Percentiles rank a stretch among this genome's conserved stretches.
These are phyloP conservation scores for Myanophis thanlyinensis DNA, from an alignment of 2,113 vertebrate species.

Conservation along the genomic window DNA sequence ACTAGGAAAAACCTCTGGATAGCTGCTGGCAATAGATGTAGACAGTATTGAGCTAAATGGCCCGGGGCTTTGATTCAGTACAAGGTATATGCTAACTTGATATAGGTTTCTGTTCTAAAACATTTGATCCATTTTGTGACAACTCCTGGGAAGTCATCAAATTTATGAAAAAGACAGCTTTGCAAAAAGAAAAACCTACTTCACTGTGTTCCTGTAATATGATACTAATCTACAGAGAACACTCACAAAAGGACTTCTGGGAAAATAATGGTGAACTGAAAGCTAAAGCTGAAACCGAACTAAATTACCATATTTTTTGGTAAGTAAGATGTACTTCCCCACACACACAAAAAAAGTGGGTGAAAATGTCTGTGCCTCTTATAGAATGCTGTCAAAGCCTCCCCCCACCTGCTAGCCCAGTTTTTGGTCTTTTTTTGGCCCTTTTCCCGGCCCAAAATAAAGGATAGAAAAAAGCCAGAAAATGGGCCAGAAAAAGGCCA, in stretches of 20 bases:
- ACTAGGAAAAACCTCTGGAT: background rate
- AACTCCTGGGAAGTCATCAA: background rate
- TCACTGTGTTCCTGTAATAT: background rate
- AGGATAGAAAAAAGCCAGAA: no score
- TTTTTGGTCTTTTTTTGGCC: no score
- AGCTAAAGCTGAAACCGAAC: background rate
- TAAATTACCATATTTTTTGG: no score
- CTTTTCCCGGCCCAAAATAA: no score
- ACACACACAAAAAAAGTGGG: no score
- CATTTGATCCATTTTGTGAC: background rate
- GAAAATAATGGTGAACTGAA: background rate
- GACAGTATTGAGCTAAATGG: background rate
- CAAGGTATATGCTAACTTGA: background rate
- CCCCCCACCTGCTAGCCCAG: no score
- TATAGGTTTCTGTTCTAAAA: background rate
- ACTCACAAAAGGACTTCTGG: background rate
- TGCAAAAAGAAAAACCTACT: background rate
- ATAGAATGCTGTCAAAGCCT: no score
- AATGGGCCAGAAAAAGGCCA: no score
- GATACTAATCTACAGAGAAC: background rate
- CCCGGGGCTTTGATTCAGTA: background rate
- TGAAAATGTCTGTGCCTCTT: no score
- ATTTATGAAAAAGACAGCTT: background rate
- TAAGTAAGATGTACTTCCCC: no score
- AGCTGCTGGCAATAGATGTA: background rate